These are phyloP conservation scores for Speoplatyrhinus poulsoni DNA, from an alignment of 2,113 vertebrate genomes.

Conservation along the genomic window DNA sequence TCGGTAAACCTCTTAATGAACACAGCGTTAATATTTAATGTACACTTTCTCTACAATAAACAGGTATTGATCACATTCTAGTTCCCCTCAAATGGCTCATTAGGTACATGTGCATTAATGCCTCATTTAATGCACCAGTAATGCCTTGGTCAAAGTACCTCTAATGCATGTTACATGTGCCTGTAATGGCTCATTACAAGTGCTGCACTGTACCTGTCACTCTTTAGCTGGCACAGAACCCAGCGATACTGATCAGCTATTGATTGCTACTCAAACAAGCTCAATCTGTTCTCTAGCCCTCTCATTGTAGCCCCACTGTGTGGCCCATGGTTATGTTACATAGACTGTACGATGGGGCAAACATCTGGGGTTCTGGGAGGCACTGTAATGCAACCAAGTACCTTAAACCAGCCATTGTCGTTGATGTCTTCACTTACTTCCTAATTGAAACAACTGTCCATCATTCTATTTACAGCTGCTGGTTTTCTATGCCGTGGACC, in stretches of 20 bases:
- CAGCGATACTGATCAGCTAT: neutral
- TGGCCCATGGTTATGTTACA: neutral
- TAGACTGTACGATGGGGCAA: neutral
- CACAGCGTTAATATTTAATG: slow-evolving; percentile 21
- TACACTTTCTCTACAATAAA: slow-evolving; percentile 22
- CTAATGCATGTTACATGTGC: neutral
- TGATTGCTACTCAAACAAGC: neutral
- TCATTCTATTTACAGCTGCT: too few relatives aligned
- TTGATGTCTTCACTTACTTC: too few relatives aligned
- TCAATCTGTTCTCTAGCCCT: neutral
- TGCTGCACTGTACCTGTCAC: neutral
- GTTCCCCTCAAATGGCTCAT: too few relatives aligned
- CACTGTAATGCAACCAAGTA: too few relatives aligned
- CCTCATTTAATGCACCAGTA: too few relatives aligned
- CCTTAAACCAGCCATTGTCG: too few relatives aligned
- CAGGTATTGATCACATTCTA: slow-evolving; percentile 16
- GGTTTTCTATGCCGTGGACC: too few relatives aligned
- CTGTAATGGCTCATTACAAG: slow-evolving; percentile 27
- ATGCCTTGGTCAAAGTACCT: too few relatives aligned
- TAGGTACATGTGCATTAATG: too few relatives aligned
- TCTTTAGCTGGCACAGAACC: neutral
- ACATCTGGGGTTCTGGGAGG: too few relatives aligned
- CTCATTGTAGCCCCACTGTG: neutral
- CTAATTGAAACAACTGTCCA: too few relatives aligned
- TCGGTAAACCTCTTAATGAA: slow-evolving; percentile 33